Conservation (phyloP, 1,140 invertebrate genomes). For the Diuraphis noxia region DNA sequence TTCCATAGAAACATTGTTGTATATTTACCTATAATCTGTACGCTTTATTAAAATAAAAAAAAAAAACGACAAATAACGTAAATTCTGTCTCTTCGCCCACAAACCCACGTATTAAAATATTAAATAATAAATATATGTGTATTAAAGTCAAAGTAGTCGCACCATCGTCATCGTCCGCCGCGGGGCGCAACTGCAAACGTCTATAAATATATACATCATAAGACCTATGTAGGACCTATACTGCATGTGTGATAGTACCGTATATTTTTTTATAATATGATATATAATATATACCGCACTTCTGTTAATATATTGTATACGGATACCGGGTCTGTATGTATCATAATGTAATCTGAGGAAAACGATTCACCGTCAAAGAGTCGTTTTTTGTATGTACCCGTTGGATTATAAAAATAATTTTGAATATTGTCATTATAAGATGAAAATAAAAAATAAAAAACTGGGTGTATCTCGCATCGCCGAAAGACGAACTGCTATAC, state of each 20-base stretch:
- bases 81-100: not conserved
- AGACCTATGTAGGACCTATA: not conserved
- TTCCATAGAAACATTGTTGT: not conserved
- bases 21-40: not conserved
- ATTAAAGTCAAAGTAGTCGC: not conserved
- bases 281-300: not conserved
- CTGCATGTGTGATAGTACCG: not conserved
- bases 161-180: not conserved
- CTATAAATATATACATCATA: not conserved
- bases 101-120: not conserved
- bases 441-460: constrained; percentile 9
- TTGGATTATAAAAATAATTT: constrained; percentile 6
- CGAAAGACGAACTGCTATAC: not conserved
- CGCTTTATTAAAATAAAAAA: not conserved
- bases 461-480: not conserved
- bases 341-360: constrained; percentile 3
- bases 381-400: not conserved
- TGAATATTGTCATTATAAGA: constrained; percentile 4
- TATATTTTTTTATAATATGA: not conserved
- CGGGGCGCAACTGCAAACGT: not conserved
- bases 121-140: constrained; percentile 6
- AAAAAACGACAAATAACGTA: not conserved
- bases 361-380: not conserved
- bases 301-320: not conserved
- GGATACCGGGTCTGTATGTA: not conserved